These are phyloP conservation scores for Lathronympha strigana DNA, from an alignment of 2,888 invertebrate species.

Conservation along the genomic window DNA sequence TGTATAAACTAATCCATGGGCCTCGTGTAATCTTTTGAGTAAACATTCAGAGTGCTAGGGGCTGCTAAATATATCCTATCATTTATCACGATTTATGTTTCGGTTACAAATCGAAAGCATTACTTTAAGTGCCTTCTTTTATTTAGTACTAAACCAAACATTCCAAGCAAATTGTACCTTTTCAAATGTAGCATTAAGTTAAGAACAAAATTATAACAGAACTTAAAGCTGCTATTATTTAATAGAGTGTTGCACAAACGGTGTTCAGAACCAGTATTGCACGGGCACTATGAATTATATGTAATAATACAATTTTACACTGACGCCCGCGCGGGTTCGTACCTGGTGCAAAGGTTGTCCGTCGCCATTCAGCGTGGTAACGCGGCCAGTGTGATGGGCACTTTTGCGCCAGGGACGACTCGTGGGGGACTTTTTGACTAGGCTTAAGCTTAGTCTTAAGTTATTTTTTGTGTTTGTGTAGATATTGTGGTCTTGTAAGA, in stretches of 20 bases:
- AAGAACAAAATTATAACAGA: neutral
- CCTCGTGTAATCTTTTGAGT: neutral
- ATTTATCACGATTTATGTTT: neutral
- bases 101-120: neutral
- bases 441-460: no score
- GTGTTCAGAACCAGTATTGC: neutral
- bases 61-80: neutral
- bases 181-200: constrained; percentile 3
- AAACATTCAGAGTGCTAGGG: neutral
- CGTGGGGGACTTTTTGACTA: no score
- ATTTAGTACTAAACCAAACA: neutral
- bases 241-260: neutral
- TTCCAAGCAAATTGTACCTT: neutral
- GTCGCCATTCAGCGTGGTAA: no score
- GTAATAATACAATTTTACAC: no score
- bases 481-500: no score
- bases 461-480: no score
- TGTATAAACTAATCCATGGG: neutral
- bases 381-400: no score
- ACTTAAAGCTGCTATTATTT: neutral
- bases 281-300: neutral
- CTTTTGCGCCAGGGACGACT: no score
- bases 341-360: no score
- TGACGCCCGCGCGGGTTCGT: no score
- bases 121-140: neutral